Evolutionary conservation across 2,888 invertebrate species (phyloP).

Genomic region (Melangyna quadrimaculata): DNA sequence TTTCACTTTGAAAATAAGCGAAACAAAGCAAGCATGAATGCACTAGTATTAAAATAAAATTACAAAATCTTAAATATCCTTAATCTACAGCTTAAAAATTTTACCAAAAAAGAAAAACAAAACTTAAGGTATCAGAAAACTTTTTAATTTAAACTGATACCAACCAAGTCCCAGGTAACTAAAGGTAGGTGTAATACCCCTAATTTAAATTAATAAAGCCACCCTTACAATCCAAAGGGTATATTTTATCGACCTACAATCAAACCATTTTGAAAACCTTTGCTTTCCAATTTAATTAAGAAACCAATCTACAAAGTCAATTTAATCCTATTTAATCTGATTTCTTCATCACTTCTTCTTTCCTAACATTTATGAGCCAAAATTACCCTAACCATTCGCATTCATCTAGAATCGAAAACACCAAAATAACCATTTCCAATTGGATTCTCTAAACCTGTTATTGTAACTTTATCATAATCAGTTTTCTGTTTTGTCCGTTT

Average conservation of each 20-base stretch:
- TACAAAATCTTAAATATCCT: too few relatives aligned
- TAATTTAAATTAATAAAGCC: background rate
- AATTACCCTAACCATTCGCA: conserved; percentile 5
- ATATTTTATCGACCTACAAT: background rate
- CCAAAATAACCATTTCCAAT: conserved; percentile 46
- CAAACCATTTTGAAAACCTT: background rate
- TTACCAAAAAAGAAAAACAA: background rate
- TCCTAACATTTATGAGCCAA: background rate
- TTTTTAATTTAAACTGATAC: background rate
- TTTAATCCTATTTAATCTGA: conserved; percentile 34
- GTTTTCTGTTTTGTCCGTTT: conserved; percentile 11
- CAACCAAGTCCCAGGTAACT: background rate
- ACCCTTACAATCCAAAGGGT: background rate
- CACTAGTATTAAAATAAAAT: too few relatives aligned
- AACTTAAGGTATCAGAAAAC: background rate
- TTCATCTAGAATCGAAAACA: conserved; percentile 11
- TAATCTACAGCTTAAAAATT: background rate
- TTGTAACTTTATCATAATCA: conserved; percentile 30
- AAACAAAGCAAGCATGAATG: too few relatives aligned
- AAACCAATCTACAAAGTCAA: conserved; percentile 41
- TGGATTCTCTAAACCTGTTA: conserved; percentile 25
- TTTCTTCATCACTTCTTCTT: background rate
- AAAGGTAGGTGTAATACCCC: background rate
- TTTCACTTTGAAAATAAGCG: too few relatives aligned
- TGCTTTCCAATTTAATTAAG: conserved; percentile 55